phyloP scores from a whole-genome alignment of 2,797 vertebrate species.

The Chaenodraco wilsoni region DNA sequence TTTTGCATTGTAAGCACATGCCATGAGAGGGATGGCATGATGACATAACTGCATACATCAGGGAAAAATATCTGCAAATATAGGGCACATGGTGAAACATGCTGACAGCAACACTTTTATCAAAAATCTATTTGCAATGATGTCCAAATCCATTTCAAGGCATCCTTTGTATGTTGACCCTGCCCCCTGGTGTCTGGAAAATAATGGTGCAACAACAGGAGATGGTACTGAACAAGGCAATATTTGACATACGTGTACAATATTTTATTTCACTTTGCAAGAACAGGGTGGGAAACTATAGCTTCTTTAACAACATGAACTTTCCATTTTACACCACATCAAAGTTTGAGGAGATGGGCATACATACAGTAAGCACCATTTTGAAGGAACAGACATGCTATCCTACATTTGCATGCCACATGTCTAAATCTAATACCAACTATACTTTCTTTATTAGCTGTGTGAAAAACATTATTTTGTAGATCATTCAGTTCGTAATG shows the following conservation, averaged over 20 bases:
- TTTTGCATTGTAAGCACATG: conserved; percentile 24
- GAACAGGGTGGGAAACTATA: conserved; percentile 45
- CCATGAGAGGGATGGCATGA: neutral
- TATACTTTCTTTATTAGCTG: conserved; percentile 21
- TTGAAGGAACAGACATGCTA: conserved; percentile 37
- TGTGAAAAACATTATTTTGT: conserved; percentile 8
- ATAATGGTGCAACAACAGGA: conserved; percentile 16
- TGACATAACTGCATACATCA: conserved; percentile 44
- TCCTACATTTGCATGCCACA: conserved; percentile 53
- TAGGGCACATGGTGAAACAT: conserved; percentile 42
- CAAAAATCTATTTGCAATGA: conserved; percentile 16
- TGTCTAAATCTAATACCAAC: conserved; percentile 46
- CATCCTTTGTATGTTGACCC: conserved; percentile 3
- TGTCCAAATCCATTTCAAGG: neutral
- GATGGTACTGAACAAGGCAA: neutral
- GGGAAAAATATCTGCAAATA: conserved; percentile 34
- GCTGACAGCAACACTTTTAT: conserved; percentile 14
- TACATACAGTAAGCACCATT: conserved; percentile 32
- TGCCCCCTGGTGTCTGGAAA: conserved; percentile 58
- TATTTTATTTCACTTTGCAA: conserved; percentile 58
- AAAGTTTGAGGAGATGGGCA: conserved; percentile 15
- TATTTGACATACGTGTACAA: neutral
- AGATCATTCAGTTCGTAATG: conserved; percentile 15
- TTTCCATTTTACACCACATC: conserved; percentile 44
- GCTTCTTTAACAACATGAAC: conserved; percentile 25